These are phyloP conservation scores for Esox niger DNA, from an alignment of 2,113 vertebrate species.

Conservation along the genomic window DNA sequence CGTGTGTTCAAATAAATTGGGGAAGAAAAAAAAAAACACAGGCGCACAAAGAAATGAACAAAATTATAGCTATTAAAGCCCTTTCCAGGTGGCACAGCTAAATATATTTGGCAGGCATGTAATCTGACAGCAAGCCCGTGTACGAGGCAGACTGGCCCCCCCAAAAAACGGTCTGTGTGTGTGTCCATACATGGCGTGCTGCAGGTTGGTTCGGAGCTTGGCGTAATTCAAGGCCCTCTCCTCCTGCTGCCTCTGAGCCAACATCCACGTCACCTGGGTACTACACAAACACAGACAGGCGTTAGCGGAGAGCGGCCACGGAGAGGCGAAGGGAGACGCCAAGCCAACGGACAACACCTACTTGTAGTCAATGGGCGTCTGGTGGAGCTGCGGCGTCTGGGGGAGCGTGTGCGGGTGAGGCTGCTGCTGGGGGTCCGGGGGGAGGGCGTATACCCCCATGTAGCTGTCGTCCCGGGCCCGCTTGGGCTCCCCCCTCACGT, in stretches of 20 bases:
- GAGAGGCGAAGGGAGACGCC: no score
- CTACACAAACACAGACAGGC: conserved; percentile 66
- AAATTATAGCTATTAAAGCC: no score
- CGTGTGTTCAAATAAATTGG: no score
- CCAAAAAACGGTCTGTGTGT: not conserved
- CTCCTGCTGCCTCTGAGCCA: conserved; percentile 95
- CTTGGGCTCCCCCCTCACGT: conserved; percentile 78
- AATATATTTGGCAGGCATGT: no score
- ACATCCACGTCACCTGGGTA: conserved; percentile 99
- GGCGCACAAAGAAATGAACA: no score
- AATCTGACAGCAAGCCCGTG: no score
- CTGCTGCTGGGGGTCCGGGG: conserved; percentile 85
- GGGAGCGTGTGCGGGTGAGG: conserved; percentile 74
- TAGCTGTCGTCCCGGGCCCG: conserved; percentile 90
- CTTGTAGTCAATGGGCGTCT: conserved; percentile 96
- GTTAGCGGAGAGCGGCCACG: not conserved
- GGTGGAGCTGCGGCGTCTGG: conserved; percentile 75
- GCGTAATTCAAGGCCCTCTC: conserved; percentile 97
- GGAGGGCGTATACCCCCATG: conserved; percentile 92
- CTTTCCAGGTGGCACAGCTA: no score
- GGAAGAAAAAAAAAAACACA: no score
- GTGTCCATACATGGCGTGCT: conserved; percentile 92
- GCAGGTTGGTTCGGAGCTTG: conserved; percentile 98
- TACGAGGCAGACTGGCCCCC: no score
- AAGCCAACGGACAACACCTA: no score